Evolutionary conservation across 2,888 invertebrate species (phyloP).

Genomic region (Diarsia rubi): DNA sequence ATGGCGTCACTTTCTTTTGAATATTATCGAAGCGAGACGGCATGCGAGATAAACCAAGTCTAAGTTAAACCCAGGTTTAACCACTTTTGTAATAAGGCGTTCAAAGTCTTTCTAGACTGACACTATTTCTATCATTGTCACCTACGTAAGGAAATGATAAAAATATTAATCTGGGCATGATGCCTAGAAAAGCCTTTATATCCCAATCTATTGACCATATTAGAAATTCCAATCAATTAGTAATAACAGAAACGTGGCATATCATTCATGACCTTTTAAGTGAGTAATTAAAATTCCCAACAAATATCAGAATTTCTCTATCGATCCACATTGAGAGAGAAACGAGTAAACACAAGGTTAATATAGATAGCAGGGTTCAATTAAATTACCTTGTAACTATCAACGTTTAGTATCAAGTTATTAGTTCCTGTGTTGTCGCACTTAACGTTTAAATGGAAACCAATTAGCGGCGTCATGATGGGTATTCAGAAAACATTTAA

Average conservation of each 20-base stretch:
- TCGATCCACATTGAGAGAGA: background rate
- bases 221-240: background rate
- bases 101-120: no score
- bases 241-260: background rate
- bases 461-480: constrained; percentile 58
- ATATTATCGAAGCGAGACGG: no score
- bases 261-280: background rate
- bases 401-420: constrained; percentile 24
- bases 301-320: constrained; percentile 1
- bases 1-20: no score
- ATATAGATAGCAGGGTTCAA: constrained; percentile 10
- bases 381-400: constrained; percentile 37
- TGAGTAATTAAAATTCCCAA: background rate
- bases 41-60: no score
- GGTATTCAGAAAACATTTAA: constrained; percentile 54
- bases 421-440: constrained; percentile 45
- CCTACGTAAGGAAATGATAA: background rate
- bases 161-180: background rate
- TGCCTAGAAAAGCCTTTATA: background rate
- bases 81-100: no score
- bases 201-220: background rate
- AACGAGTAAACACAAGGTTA: background rate
- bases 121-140: background rate
- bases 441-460: constrained; percentile 46
- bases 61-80: no score